These are phyloP conservation scores for Astyanax mexicanus DNA, from an alignment of 2,797 vertebrate species.

Conservation along the genomic window DNA sequence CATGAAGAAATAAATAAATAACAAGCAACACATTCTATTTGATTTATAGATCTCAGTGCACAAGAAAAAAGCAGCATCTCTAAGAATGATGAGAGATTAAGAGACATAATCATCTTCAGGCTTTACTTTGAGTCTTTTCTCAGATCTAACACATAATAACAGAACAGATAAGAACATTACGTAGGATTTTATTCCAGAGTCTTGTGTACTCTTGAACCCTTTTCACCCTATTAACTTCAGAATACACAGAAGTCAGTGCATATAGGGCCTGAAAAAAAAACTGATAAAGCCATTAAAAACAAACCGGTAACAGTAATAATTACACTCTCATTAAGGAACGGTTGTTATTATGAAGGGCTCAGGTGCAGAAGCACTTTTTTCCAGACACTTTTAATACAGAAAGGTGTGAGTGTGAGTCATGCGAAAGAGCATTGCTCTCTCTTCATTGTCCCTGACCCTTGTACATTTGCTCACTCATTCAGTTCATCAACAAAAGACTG, in stretches of 20 bases:
- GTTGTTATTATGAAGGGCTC: conserved; percentile 11
- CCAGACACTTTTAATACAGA: conserved; percentile 22
- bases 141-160: background rate
- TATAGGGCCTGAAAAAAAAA: background rate
- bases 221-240: background rate
- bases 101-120: background rate
- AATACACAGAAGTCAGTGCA: background rate
- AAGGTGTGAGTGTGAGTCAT: background rate
- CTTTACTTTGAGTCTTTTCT: background rate
- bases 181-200: background rate
- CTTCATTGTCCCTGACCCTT: background rate
- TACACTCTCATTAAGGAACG: background rate
- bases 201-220: background rate
- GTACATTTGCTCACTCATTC: too few species aligned
- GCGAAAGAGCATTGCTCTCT: background rate
- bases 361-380: conserved; percentile 19
- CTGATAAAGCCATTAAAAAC: background rate
- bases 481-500: background rate
- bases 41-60: too few species aligned
- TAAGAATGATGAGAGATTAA: background rate
- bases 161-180: background rate
- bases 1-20: too few species aligned
- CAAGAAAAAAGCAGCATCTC: too few species aligned
- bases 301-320: background rate
- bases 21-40: too few species aligned